Evolutionary conservation across 2,113 vertebrate species (phyloP).

Genomic region (Alces alces): DNA sequence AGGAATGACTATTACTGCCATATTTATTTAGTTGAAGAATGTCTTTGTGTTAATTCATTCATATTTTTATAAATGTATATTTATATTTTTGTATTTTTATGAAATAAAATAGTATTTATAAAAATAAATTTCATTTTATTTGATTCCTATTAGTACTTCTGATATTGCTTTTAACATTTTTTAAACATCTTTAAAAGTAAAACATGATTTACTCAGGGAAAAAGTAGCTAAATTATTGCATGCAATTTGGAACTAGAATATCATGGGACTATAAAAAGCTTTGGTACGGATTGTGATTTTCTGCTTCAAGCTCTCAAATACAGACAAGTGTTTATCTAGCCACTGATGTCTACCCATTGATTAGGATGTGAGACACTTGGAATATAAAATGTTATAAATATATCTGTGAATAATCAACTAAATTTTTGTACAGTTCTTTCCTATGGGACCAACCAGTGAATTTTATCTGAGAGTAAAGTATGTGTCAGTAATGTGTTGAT

Average conservation of each 20-base stretch:
- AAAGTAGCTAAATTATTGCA: neutral
- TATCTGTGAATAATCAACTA: neutral
- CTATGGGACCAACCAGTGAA: neutral
- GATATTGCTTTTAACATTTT: neutral
- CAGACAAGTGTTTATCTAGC: neutral
- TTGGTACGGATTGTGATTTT: neutral
- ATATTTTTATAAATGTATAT: slow-evolving; percentile 88
- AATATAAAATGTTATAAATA: slow-evolving; percentile 26
- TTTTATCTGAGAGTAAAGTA: neutral
- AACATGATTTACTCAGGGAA: slow-evolving; percentile 56
- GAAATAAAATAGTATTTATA: slow-evolving; percentile 85
- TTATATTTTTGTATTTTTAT: slow-evolving; percentile 90
- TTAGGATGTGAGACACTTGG: neutral
- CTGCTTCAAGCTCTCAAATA: neutral
- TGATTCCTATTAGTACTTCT: slow-evolving; percentile 44
- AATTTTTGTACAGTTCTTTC: neutral
- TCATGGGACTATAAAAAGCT: neutral
- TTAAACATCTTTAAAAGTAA: slow-evolving; percentile 26
- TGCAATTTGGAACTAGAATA: neutral
- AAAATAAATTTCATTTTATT: slow-evolving; percentile 65
- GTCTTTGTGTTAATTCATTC: slow-evolving; percentile 80
- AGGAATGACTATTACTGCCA: slow-evolving; percentile 76
- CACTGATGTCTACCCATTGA: neutral
- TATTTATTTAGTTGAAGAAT: slow-evolving; percentile 84
- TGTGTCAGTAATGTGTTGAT: neutral